Evolutionary conservation across 2,888 invertebrate genomes (phyloP).

Genomic region (Conchocele bisecta): DNA sequence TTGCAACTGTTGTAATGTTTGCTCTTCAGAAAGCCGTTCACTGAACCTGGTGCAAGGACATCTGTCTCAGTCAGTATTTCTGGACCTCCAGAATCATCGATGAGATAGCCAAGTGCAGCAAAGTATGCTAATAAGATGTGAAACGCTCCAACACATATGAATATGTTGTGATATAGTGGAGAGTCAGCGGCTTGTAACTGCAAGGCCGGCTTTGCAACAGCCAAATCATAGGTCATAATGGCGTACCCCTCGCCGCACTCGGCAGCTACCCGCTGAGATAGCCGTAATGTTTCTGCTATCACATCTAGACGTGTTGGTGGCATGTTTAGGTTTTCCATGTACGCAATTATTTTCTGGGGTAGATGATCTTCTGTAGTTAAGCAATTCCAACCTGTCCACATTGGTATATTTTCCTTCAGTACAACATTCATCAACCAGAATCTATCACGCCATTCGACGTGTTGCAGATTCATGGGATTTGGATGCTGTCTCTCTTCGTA

Average conservation of each 20-base stretch:
- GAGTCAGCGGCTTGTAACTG: constrained; percentile 48
- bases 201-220: constrained; percentile 48
- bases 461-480: background rate
- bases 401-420: too few relatives aligned
- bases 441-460: background rate
- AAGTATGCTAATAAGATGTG: constrained; percentile 53
- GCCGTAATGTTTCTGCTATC: constrained; percentile 36
- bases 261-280: constrained; percentile 42
- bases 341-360: constrained; percentile 40
- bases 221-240: constrained; percentile 51
- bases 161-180: constrained; percentile 51
- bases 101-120: constrained; percentile 44
- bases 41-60: constrained; percentile 48
- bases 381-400: constrained; percentile 59
- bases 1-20: constrained; percentile 56
- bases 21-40: constrained; percentile 43
- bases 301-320: constrained; percentile 48
- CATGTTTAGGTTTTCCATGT: constrained; percentile 46
- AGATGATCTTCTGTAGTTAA: constrained; percentile 19
- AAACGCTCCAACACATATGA: constrained; percentile 48
- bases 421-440: constrained; percentile 12
- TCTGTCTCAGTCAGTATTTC: constrained; percentile 46
- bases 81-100: constrained; percentile 45
- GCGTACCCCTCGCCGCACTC: constrained; percentile 39
- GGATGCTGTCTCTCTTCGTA: too few relatives aligned